These are phyloP conservation scores for Ptychodera flava DNA, from an alignment of 35 echinoderm and acorn worm genomes.

Conservation along the genomic window DNA sequence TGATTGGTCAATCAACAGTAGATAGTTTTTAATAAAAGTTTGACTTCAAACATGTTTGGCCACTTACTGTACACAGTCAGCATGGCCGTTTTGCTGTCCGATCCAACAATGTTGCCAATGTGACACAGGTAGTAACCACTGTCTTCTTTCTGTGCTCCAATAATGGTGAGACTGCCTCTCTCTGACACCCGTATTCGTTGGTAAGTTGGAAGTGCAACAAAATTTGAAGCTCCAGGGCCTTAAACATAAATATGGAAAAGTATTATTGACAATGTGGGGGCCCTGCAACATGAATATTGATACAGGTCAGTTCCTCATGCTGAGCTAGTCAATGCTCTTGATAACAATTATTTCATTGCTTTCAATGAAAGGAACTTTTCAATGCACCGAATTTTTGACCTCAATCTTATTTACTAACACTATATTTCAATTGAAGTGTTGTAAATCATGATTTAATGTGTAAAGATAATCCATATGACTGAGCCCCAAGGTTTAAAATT, in stretches of 20 bases:
- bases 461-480: too few species aligned
- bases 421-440: too few species aligned
- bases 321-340: slow-evolving; percentile 8
- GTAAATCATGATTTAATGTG: too few species aligned
- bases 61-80: slow-evolving; percentile 89
- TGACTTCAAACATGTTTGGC: too few species aligned
- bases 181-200: slow-evolving; percentile 42
- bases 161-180: slow-evolving; percentile 67
- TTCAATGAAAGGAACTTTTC: background rate
- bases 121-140: slow-evolving; percentile 70
- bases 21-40: too few species aligned
- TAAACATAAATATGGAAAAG: background rate
- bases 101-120: slow-evolving; percentile 49
- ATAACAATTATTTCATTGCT: background rate
- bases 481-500: too few species aligned
- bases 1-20: too few species aligned
- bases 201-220: slow-evolving; percentile 33
- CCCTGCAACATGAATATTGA: background rate
- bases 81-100: slow-evolving; percentile 65
- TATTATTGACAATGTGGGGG: background rate
- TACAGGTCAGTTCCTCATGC: background rate
- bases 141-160: slow-evolving; percentile 58
- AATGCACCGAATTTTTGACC: too few species aligned
- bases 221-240: slow-evolving; percentile 32
- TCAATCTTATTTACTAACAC: too few species aligned